phyloP scores from a whole-genome alignment of 2,888 invertebrate genomes.

The Microplitis deprimator region DNA sequence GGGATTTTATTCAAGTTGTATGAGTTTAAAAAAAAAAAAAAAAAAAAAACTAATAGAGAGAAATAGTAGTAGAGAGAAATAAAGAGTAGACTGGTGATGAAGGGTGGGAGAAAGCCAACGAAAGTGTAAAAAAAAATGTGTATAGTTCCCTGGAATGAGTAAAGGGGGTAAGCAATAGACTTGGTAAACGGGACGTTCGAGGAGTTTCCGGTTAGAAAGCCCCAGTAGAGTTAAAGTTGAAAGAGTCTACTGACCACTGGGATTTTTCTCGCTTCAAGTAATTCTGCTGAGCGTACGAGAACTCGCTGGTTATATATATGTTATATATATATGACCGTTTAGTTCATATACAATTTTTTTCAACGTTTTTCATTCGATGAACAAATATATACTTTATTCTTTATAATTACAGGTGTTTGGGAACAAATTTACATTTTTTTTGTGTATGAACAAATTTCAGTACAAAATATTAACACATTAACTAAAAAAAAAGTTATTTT shows the following conservation, averaged over 20 bases:
- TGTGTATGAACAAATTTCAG: not conserved
- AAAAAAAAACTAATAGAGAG: no score
- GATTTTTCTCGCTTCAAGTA: slow-evolving; percentile 39
- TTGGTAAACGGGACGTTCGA: slow-evolving; percentile 24
- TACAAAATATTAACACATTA: no score
- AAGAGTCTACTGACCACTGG: slow-evolving; percentile 40
- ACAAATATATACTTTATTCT: not conserved
- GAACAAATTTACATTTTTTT: not conserved
- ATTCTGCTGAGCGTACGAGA: slow-evolving; percentile 37
- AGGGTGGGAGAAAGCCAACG: slow-evolving; percentile 20
- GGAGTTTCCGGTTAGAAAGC: slow-evolving; percentile 25
- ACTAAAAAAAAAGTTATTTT: no score
- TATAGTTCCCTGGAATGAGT: not conserved
- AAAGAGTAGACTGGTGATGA: slow-evolving; percentile 35
- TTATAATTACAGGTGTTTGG: not conserved
- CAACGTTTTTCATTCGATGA: not conserved
- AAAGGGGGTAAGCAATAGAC: slow-evolving; percentile 21
- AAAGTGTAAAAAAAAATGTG: slow-evolving; percentile 15
- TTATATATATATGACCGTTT: not conserved
- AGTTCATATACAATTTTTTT: not conserved
- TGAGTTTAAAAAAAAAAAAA: slow-evolving; percentile 5
- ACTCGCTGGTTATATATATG: slow-evolving; percentile 14
- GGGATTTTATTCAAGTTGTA: slow-evolving; percentile 16
- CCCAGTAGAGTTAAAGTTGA: slow-evolving; percentile 29
- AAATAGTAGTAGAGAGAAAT: slow-evolving; percentile 20